These are phyloP conservation scores for Ochotona curzoniae DNA, from an alignment of 2,113 vertebrate genomes.

Conservation along the genomic window DNA sequence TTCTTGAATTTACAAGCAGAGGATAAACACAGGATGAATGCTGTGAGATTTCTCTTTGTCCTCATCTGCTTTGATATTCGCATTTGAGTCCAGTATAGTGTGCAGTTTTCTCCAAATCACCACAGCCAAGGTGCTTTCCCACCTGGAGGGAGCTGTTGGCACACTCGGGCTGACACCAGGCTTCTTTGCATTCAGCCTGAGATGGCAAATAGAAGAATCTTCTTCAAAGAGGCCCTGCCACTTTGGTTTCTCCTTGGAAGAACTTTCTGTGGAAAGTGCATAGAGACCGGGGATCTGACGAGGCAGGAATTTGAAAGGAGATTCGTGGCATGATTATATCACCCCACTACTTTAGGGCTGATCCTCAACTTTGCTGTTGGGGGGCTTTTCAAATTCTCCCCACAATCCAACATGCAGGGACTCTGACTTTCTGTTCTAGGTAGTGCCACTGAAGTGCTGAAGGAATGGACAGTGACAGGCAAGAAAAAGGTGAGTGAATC, in stretches of 20 bases:
- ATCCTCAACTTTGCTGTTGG: not conserved
- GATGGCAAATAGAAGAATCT: not conserved
- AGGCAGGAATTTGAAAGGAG: constrained; percentile 25
- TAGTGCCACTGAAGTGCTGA: constrained; percentile 94
- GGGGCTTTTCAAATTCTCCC: constrained; percentile 21
- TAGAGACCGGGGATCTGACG: constrained; percentile 24
- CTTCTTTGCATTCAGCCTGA: constrained; percentile 5
- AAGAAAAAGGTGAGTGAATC: constrained; percentile 94
- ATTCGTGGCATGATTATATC: not conserved
- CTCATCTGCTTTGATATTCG: constrained; percentile 50
- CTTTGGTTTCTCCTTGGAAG: constrained; percentile 52
- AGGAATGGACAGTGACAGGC: constrained; percentile 97
- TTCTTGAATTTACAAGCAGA: constrained; percentile 30
- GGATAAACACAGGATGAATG: not conserved
- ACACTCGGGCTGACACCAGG: not conserved
- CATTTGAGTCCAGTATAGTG: not conserved
- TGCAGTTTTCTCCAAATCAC: constrained; percentile 23
- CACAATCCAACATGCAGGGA: not conserved
- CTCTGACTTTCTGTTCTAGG: constrained; percentile 84
- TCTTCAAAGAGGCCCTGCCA: not conserved
- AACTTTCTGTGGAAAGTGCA: constrained; percentile 35
- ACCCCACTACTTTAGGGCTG: not conserved
- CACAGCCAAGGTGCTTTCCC: not conserved
- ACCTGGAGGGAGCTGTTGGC: not conserved
- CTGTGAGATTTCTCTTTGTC: not conserved